Evolutionary conservation across 2,888 invertebrate species (phyloP).

Genomic region (Machimus rusticus): DNA sequence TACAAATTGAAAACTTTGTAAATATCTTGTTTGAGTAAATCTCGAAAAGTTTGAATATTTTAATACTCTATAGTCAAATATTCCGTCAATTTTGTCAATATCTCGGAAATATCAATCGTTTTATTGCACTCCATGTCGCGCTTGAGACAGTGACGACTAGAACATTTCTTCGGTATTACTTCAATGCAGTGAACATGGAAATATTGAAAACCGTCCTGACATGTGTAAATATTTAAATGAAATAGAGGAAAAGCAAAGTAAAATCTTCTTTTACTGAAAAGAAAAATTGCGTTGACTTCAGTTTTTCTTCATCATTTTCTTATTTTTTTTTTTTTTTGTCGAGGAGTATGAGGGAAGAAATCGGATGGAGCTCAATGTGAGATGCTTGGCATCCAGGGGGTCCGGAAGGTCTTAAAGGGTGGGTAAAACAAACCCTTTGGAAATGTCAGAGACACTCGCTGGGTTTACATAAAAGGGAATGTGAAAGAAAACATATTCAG

Average conservation of each 20-base stretch:
- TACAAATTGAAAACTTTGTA: background rate
- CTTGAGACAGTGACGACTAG: background rate
- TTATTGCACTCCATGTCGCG: background rate
- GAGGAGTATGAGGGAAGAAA: background rate
- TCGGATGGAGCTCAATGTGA: background rate
- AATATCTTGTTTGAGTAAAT: background rate
- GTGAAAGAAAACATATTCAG: background rate
- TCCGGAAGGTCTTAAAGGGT: background rate
- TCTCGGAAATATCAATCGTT: background rate
- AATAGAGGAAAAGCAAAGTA: background rate
- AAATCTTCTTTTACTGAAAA: background rate
- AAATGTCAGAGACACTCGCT: constrained; percentile 9
- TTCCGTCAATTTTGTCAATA: background rate
- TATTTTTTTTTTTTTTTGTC: background rate
- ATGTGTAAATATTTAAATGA: background rate
- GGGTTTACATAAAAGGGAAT: background rate
- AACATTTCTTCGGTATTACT: background rate
- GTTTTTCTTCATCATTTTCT: background rate
- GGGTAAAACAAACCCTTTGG: background rate
- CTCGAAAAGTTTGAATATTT: background rate
- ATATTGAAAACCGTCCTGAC: background rate
- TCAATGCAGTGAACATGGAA: background rate
- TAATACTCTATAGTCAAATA: background rate
- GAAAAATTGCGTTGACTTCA: background rate
- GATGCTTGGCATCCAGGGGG: background rate